Conservation (phyloP, 2,888 invertebrate genomes). For the Scaptomyza reducta region DNA sequence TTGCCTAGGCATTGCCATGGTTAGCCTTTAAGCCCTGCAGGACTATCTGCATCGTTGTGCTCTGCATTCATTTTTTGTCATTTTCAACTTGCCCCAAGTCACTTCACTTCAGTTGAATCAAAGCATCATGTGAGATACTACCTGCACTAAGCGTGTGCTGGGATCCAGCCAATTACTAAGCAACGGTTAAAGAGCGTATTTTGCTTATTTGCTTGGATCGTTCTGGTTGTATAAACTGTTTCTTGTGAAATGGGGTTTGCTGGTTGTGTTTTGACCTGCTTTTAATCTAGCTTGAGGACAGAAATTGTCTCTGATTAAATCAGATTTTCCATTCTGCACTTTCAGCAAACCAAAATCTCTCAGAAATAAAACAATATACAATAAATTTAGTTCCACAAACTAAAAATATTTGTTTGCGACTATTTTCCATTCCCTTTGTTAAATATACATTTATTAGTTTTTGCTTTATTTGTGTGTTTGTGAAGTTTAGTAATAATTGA, state of each 20-base stretch:
- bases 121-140: slow-evolving; percentile 14
- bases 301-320: background rate
- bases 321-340: too few relatives aligned
- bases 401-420: too few relatives aligned
- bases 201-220: slow-evolving; percentile 12
- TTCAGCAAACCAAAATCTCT: too few relatives aligned
- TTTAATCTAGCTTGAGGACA: slow-evolving; percentile 9
- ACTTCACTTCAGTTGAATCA: slow-evolving; percentile 34
- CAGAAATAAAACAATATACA: background rate
- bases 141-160: slow-evolving; percentile 5
- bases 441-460: slow-evolving; percentile 13
- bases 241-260: slow-evolving; percentile 42
- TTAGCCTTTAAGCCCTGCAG: slow-evolving; percentile 9
- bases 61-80: background rate
- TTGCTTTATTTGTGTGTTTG: slow-evolving; percentile 29
- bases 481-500: slow-evolving; percentile 77
- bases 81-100: slow-evolving; percentile 30
- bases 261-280: slow-evolving; percentile 47
- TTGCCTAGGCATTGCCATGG: slow-evolving; percentile 37
- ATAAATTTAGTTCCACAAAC: background rate
- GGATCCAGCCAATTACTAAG: slow-evolving; percentile 56
- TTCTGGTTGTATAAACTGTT: slow-evolving; percentile 9
- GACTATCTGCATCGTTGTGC: slow-evolving; percentile 4
- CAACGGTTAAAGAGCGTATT: slow-evolving; percentile 41
- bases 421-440: background rate